Evolutionary conservation across 2,888 invertebrate genomes (phyloP).

Genomic region (Eurytoma adleriae): DNA sequence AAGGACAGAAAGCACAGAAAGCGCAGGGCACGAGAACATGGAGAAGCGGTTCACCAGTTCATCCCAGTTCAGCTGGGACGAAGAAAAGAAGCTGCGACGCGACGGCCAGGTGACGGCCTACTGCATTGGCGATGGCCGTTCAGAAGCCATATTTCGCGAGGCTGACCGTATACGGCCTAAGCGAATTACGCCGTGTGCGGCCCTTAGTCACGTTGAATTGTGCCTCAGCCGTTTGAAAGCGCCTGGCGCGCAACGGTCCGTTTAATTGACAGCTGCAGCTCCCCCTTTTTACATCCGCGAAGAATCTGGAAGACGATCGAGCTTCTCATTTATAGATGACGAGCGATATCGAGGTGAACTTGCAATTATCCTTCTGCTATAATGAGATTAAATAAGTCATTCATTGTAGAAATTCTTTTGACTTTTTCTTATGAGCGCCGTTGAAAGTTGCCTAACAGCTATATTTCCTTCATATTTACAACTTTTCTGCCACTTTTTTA

Average conservation of each 20-base stretch:
- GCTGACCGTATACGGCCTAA: conserved; percentile 61
- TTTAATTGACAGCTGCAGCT: conserved; percentile 63
- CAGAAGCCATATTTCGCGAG: conserved; percentile 67
- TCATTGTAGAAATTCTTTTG: no score
- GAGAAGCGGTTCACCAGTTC: background rate
- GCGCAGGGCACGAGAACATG: background rate
- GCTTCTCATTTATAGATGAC: background rate
- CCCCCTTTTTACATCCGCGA: no score
- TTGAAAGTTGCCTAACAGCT: no score
- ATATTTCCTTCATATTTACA: no score
- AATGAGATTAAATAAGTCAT: no score
- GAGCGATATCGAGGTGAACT: background rate
- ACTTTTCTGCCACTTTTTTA: no score
- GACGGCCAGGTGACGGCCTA: conserved; percentile 14
- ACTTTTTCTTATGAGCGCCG: no score
- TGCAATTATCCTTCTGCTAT: no score
- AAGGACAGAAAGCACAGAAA: no score
- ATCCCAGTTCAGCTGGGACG: background rate
- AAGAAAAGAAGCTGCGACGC: background rate
- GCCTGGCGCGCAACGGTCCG: conserved; percentile 46
- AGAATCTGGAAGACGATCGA: no score
- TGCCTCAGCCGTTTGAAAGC: conserved; percentile 62
- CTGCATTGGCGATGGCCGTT: conserved; percentile 54
- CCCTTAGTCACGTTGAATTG: conserved; percentile 68
- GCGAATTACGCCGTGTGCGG: conserved; percentile 66